Conservation (phyloP, 2,797 vertebrate species). For the Acipenser transmontanus region DNA sequence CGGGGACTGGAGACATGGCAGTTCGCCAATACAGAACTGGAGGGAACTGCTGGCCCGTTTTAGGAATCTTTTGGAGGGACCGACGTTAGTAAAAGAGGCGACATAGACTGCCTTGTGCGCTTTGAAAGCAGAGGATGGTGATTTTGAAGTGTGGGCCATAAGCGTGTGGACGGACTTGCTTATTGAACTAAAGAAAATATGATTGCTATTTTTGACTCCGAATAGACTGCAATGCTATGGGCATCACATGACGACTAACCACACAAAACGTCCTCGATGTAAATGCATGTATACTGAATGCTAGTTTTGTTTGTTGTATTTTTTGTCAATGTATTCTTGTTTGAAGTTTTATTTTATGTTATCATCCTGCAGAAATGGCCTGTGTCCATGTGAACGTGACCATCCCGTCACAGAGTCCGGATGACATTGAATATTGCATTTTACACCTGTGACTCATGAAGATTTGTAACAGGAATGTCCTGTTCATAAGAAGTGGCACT, state of each 20-base stretch:
- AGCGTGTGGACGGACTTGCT: constrained; percentile 83
- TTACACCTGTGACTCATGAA: background rate
- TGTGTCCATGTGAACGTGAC: too few relatives aligned
- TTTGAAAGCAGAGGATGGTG: constrained; percentile 60
- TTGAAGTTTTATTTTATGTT: too few relatives aligned
- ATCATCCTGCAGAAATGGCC: too few relatives aligned
- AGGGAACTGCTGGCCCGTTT: constrained; percentile 49
- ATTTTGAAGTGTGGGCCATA: constrained; percentile 66
- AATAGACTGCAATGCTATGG: too few relatives aligned
- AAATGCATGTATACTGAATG: too few relatives aligned
- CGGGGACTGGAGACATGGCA: constrained; percentile 44
- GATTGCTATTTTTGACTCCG: too few relatives aligned
- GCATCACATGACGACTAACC: too few relatives aligned
- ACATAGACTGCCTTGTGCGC: constrained; percentile 36
- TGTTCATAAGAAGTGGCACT: background rate
- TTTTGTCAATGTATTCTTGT: too few relatives aligned
- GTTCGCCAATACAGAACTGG: constrained; percentile 38
- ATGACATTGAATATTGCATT: constrained; percentile 5
- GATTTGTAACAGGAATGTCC: background rate
- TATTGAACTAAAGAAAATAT: constrained; percentile 29
- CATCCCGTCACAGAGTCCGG: too few relatives aligned
- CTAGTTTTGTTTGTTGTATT: too few relatives aligned
- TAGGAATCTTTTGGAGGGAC: constrained; percentile 41
- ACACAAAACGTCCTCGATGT: too few relatives aligned
- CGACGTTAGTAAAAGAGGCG: constrained; percentile 31